A percentile compares a stretch with the other conserved stretches of the same genome.
Conservation (phyloP, 2,888 invertebrate species). For the Xestia sexstrigata region DNA sequence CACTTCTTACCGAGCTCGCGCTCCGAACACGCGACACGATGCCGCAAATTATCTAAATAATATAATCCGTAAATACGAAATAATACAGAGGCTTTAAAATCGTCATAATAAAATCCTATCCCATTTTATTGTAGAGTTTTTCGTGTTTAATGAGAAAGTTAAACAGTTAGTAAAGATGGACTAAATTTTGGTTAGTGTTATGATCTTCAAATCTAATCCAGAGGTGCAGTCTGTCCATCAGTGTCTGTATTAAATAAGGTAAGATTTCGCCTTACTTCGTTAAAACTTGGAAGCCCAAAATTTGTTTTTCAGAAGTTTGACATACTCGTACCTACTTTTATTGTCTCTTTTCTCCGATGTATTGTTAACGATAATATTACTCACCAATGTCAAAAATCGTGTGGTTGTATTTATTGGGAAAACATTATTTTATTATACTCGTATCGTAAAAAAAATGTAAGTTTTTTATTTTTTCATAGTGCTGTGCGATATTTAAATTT, state of each 20-base stretch:
- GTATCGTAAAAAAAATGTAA: background rate
- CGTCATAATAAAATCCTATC: constrained; percentile 6
- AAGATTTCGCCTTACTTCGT: constrained; percentile 69
- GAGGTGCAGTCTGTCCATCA: constrained; percentile 63
- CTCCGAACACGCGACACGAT: constrained; percentile 28
- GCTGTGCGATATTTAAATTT: constrained; percentile 21
- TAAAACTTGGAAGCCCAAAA: constrained; percentile 59
- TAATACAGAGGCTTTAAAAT: background rate
- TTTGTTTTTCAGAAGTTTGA: constrained; percentile 45
- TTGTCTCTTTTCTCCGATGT: constrained; percentile 12
- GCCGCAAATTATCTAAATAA: constrained; percentile 27
- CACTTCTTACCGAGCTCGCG: constrained; percentile 37
- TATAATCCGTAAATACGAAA: background rate
- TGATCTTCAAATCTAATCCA: constrained; percentile 70
- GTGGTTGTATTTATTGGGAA: background rate
- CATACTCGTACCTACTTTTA: constrained; percentile 19
- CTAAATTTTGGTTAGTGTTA: constrained; percentile 68
- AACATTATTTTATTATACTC: background rate
- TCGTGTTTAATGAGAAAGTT: constrained; percentile 58
- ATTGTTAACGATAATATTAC: background rate
- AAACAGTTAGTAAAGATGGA: constrained; percentile 71
- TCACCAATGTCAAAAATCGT: background rate
- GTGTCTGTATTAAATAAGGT: constrained; percentile 68
- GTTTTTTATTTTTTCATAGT: background rate
- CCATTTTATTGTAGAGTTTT: constrained; percentile 48